A percentile compares a stretch with the other conserved stretches of the same genome.
These are phyloP conservation scores for Axinella damicornis DNA, from an alignment of 37 sponge, comb jelly and placozoan species.

Conservation along the genomic window DNA sequence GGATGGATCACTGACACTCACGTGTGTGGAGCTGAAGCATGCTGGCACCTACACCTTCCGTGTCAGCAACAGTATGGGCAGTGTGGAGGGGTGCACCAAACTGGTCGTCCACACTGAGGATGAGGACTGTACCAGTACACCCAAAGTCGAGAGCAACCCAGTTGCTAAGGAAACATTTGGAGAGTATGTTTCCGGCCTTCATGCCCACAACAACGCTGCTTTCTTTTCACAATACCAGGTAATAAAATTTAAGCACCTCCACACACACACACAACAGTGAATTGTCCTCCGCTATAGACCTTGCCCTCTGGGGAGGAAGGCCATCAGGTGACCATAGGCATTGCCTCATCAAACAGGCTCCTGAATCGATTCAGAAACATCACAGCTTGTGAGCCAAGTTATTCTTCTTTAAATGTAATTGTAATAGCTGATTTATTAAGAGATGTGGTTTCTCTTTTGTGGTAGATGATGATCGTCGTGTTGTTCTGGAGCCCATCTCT, in stretches of 20 bases:
- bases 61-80: conserved; percentile 34
- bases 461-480: conserved; percentile 67
- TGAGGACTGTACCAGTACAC: no score
- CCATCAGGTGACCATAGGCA: conserved; percentile 2
- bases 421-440: background rate
- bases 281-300: background rate
- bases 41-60: conserved; percentile 41
- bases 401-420: background rate
- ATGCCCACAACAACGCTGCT: conserved; percentile 11
- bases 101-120: conserved; percentile 25
- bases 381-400: conserved; percentile 37
- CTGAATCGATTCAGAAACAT: conserved; percentile 57
- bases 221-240: conserved; percentile 42
- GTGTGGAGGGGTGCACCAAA: conserved; percentile 41
- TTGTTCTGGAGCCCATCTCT: conserved; percentile 23
- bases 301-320: conserved; percentile 32
- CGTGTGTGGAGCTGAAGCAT: background rate
- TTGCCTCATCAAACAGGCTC: conserved; percentile 11
- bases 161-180: conserved; percentile 26
- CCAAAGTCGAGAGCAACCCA: conserved; percentile 1
- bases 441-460: background rate
- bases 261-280: background rate
- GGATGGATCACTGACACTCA: conserved; percentile 18
- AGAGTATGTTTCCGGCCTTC: conserved; percentile 20
- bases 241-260: background rate